Percentiles rank a stretch among this genome's conserved stretches.
Evolutionary conservation across 2,113 vertebrate genomes (phyloP).

Genomic region (Corvus hawaiiensis): DNA sequence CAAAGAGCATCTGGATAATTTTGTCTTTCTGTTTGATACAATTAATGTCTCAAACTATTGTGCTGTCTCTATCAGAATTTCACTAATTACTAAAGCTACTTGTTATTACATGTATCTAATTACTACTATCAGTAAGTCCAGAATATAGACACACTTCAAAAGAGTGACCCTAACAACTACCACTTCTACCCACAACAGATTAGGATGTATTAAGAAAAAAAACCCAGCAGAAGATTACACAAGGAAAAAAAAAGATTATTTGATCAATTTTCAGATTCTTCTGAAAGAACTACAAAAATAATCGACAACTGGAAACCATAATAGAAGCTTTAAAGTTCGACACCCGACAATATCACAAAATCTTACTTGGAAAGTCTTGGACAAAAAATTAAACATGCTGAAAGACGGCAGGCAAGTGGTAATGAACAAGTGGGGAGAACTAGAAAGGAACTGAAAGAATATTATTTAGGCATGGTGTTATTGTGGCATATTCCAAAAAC

Average conservation of each 20-base stretch:
- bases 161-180: slow-evolving; percentile 24
- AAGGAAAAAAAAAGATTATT: not conserved
- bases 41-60: not conserved
- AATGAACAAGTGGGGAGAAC: not conserved
- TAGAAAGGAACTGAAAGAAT: not conserved
- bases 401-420: slow-evolving; percentile 1
- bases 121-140: slow-evolving; percentile 39
- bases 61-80: not conserved
- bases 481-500: not conserved
- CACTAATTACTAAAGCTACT: slow-evolving; percentile 26
- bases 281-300: slow-evolving; percentile 49
- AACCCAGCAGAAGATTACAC: not conserved
- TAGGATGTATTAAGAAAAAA: not conserved
- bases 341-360: slow-evolving; percentile 46
- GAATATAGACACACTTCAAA: slow-evolving; percentile 2
- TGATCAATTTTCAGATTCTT: slow-evolving; percentile 41
- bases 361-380: slow-evolving; percentile 38
- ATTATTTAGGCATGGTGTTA: not conserved
- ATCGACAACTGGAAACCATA: slow-evolving; percentile 28
- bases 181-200: slow-evolving; percentile 22
- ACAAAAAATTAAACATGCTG: slow-evolving; percentile 19
- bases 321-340: slow-evolving; percentile 35
- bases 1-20: not conserved
- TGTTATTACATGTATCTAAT: slow-evolving; percentile 31
- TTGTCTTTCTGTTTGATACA: not conserved